Conservation (phyloP, 1,140 invertebrate genomes). For the Heliconius congener region DNA sequence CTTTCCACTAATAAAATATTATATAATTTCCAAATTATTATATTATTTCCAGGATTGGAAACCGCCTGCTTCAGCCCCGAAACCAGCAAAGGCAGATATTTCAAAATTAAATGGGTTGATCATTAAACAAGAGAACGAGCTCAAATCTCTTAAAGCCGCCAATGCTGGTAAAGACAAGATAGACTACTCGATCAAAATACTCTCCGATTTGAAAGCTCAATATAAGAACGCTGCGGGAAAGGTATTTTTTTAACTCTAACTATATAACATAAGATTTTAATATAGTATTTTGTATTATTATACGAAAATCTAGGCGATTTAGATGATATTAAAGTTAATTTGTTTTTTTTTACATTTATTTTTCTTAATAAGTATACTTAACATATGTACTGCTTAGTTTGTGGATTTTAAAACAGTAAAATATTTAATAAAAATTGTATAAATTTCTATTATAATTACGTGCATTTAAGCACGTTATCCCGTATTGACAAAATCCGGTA, state of each 20-base stretch:
- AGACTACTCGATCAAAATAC: slow-evolving; percentile 85
- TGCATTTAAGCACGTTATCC: no score
- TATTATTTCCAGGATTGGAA: slow-evolving; percentile 44
- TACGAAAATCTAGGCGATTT: background rate
- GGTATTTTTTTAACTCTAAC: slow-evolving; percentile 45
- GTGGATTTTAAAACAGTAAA: no score
- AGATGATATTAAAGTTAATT: background rate
- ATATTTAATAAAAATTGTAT: no score
- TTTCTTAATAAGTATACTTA: no score
- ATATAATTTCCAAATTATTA: no score
- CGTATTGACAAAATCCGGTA: no score
- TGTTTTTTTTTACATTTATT: background rate
- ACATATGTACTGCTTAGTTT: no score
- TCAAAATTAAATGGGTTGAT: slow-evolving; percentile 82
- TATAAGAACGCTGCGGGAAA: slow-evolving; percentile 88
- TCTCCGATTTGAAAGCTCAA: slow-evolving; percentile 88
- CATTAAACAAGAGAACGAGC: slow-evolving; percentile 85
- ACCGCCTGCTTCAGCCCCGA: slow-evolving; percentile 32
- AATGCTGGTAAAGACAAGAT: slow-evolving; percentile 83
- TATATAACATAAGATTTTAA: background rate
- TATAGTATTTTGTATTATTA: background rate
- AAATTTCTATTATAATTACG: no score
- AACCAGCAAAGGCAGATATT: background rate
- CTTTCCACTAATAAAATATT: background rate
- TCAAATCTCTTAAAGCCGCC: slow-evolving; percentile 86